Percentiles rank a stretch among this genome's conserved stretches.
These are phyloP conservation scores for Enteromius afrohamiltoni DNA, from an alignment of 2,797 vertebrate species.

Conservation along the genomic window DNA sequence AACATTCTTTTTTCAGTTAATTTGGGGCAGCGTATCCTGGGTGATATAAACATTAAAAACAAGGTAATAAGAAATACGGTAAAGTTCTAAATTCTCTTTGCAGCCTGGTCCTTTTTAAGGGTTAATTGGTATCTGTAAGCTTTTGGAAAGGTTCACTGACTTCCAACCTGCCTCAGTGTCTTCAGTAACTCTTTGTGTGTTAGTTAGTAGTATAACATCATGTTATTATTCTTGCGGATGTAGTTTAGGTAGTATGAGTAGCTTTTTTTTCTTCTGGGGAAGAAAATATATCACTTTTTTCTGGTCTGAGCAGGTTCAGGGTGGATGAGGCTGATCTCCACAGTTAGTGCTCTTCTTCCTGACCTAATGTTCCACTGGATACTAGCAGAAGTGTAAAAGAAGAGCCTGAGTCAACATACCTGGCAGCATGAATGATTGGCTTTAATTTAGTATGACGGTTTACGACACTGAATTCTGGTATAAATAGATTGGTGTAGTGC, in stretches of 20 bases:
- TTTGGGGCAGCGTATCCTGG: no score
- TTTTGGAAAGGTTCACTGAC: neutral
- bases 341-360: neutral
- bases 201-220: neutral
- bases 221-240: neutral
- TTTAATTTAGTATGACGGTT: slow-evolving; percentile 59
- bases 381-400: slow-evolving; percentile 43
- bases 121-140: neutral
- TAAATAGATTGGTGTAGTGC: slow-evolving; percentile 64
- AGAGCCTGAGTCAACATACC: slow-evolving; percentile 54
- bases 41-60: no score
- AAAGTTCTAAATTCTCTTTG: no score
- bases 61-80: no score
- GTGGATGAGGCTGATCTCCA: neutral
- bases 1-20: no score
- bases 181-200: neutral
- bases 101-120: neutral
- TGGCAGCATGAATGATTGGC: slow-evolving; percentile 60
- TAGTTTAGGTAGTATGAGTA: neutral
- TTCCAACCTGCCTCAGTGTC: neutral
- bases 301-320: neutral
- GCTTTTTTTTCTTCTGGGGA: neutral
- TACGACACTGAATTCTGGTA: slow-evolving; percentile 66
- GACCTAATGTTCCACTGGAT: slow-evolving; percentile 2
- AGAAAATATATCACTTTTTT: neutral